Evolutionary conservation across 2,113 vertebrate species (phyloP), one percentile per base, ranked within the genome.

Genomic region (Eudyptes chrysolophus): DNA sequence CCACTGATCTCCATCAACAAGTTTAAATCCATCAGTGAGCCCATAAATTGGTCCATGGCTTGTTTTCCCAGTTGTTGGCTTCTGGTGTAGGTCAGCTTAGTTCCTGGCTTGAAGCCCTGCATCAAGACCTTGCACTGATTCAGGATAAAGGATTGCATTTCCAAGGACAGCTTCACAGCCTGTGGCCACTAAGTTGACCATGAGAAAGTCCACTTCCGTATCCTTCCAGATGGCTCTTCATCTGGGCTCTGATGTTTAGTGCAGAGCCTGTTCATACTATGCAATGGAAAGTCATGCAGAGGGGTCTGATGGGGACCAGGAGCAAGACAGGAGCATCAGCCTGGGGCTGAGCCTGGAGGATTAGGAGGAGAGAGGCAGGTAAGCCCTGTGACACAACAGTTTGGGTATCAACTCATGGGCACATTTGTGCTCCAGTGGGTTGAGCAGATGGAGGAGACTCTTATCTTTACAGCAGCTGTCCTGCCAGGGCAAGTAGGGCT

Each of bases 101-200:
- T 38, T 76, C 38, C 29, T 68, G 32, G 4, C 34, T 80, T 0
- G 0, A 51, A 75, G 49, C 16, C 10, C n/a, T 46, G 5, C 19
- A 27, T 49, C 26, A 71, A 62, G 34, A 52, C 32, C 44, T 86
- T 20, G 8, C 1, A 17, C 12, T 54, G 4, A 7, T 46, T 82
- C 18, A 58, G 51, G 60, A 36, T 54, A 42, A 49, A 61, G 13
- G 57, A 66, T 10, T 92, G 25, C 21, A 49, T 25, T 87, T 78
- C 64, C 58, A 57, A 77, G 46, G 34, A 24, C 34, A 34, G 15
- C 3, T 77, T 61, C 21, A 15, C 6, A 44, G 25, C 11, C 32
- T 60, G 26, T 66, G 60, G 26, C 22, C 26, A 40, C 24, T 27
- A 16, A 66, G 7, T 1, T 29, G 26, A 12, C 17, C 7, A 10